Evolutionary conservation across 1,140 invertebrate genomes (phyloP).

Genomic region (Caenorhabditis briggsae): DNA sequence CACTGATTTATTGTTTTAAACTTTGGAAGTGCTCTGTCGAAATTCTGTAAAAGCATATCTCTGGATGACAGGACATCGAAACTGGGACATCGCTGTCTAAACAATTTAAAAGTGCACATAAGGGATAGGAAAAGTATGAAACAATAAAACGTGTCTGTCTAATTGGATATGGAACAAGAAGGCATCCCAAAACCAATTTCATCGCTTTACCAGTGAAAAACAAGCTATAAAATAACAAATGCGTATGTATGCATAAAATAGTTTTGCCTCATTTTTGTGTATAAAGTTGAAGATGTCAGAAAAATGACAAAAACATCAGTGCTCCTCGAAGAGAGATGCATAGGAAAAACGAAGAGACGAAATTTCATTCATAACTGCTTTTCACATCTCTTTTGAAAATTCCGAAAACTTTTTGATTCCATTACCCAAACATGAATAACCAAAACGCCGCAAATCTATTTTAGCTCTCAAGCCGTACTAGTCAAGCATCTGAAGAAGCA

Average conservation of each 20-base stretch:
- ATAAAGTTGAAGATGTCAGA: background rate
- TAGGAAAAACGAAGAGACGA: background rate
- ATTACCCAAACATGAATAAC: slow-evolving; percentile 45
- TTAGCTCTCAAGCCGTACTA: background rate
- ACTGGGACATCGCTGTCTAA: too few species aligned
- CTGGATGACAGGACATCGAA: too few species aligned
- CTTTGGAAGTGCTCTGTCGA: too few species aligned
- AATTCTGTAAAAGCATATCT: too few species aligned
- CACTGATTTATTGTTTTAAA: too few species aligned
- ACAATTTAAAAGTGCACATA: too few species aligned
- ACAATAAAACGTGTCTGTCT: background rate
- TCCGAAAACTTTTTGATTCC: slow-evolving; percentile 51
- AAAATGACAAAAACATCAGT: slow-evolving; percentile 52
- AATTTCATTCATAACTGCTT: slow-evolving; percentile 37
- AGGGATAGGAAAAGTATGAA: background rate
- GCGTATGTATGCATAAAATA: too few species aligned
- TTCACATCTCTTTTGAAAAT: slow-evolving; percentile 22
- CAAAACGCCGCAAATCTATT: background rate
- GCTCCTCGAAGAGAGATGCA: background rate
- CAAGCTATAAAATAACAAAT: too few species aligned
- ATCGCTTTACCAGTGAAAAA: background rate
- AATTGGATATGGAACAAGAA: background rate
- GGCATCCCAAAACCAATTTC: background rate
- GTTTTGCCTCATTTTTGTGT: too few species aligned
- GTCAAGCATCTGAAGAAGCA: background rate